Base-by-base conservation (phyloP, 2,888 invertebrate species). In the Erannis defoliaria region DNA sequence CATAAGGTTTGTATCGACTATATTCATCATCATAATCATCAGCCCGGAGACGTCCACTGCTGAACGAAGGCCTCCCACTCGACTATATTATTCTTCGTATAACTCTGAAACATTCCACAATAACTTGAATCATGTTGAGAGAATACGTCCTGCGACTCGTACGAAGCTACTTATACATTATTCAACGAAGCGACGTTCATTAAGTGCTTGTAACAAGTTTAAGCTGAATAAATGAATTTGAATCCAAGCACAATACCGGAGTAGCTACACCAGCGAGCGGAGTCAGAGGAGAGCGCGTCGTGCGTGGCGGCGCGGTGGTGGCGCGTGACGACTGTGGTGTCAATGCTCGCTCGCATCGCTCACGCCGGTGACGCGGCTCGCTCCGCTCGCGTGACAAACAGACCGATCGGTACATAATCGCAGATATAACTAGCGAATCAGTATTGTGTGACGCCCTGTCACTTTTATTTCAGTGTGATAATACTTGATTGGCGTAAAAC, bases 171-270 rank as follows among this genome's bases (percentile, higher is more conserved):
- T 62, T 50, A 54, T 71, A 67, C 64, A 77, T 77, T 73, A 78
- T 77, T 75, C 73, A 73, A 53, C 62, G 53, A 40, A 62, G 68
- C 70, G 68, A 58, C 71, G 71, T 74, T 76, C 75, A 75, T 76
- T 75, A 78, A 69, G 71, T 75, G 68, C 72, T 72, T 64, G 70
- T 72, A 72, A 76, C 73, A 56, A 75, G 71, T 71, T 74, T 73
- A 73, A 68, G 63, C 66, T 59, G 71, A 76, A 76, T 75, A 73
- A 74, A 77, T 76, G 63, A 75, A 78, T 77, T 70, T 70, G 60
- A 71, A 70, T 74, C 60, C 54, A 66, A 72, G 68, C 70, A 72
- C 73, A 72, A 71, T 66, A 70, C 66, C 59, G 16, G 19, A 46
- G 38, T 12, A 45, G 57, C 42, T 43, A 12, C 26, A 14, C n/a